Conservation (phyloP, 2,113 vertebrate species). For the Calidris pygmaea region DNA sequence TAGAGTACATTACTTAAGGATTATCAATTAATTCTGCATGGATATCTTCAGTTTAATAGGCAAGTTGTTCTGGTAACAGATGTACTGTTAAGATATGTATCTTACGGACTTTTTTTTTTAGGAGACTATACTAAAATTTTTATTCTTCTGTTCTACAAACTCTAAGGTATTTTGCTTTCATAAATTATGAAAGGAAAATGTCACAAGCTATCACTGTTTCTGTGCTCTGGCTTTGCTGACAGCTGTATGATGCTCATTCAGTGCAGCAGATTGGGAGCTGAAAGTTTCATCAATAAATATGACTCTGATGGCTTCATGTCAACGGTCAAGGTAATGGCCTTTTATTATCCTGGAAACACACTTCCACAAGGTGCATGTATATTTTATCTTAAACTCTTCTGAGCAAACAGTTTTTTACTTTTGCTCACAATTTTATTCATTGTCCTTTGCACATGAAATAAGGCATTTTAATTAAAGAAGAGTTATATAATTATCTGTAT, state of each 20-base stretch:
- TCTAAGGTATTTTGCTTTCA: conserved; percentile 93
- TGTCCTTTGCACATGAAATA: neutral
- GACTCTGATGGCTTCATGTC: conserved; percentile 98
- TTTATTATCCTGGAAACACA: conserved; percentile 87
- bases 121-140: conserved; percentile 31
- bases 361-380: neutral
- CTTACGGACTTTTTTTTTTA: neutral
- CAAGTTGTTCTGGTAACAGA: conserved; percentile 9
- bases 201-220: conserved; percentile 88
- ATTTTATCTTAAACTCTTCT: conserved; percentile 28
- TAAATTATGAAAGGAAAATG: conserved; percentile 98
- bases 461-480: neutral
- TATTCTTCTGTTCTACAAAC: conserved; percentile 79
- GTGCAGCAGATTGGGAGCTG: conserved; percentile 97
- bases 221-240: conserved; percentile 92
- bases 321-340: conserved; percentile 96
- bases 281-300: conserved; percentile 99
- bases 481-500: neutral
- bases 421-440: conserved; percentile 12
- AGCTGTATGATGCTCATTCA: conserved; percentile 99
- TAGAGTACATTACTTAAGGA: neutral
- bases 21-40: conserved; percentile 1
- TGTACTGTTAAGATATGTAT: neutral
- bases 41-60: conserved; percentile 19
- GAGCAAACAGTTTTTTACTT: neutral